Base-by-base conservation (phyloP, 2,888 invertebrate genomes). In the Omphaloscelis lunosa region DNA sequence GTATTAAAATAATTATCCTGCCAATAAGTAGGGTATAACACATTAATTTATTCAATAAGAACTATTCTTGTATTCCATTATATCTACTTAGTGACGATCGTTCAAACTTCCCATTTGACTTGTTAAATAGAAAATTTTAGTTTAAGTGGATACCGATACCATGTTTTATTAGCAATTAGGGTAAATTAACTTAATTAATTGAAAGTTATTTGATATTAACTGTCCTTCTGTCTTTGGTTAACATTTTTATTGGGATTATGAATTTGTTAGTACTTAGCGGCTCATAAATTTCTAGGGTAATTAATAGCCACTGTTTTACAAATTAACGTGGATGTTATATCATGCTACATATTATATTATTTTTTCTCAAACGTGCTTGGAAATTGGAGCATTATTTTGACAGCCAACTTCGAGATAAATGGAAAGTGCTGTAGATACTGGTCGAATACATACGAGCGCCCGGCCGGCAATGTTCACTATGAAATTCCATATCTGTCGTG, bases 81-180 rank as follows among this genome's bases (percentile, higher is more conserved):
- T 56, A 48, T 23, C 23, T 63, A 77, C 66, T 70, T 69, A 53
- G 45, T 69, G 39, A 41, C 72, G 45, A 34, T n/a, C 62, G 69
- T 41, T 34, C 45, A n/a, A 74, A 84, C 56, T 67, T 82, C 53
- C 63, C 53, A 79, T 83, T 78, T 75, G 66, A 81, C 72, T 85
- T 79, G 83, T 75, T 84, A 75, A 79, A 76, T 71, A 74, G 73
- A 74, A 62, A 79, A 86, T 79, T 76, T 79, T 86, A 68, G 79
- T 79, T 70, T 65, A 84, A 86, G 41, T 86, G 75, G 79, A 79
- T 72, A 78, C 51, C 20, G 75, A 81, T 86, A 72, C 79, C 48
- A 56, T 80, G 81, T 82, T 87, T 79, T 72, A 80, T 80, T 68
- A 85, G 65, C 75, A 88, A 88, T 88, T 88, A 85, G 69, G 80